These are phyloP conservation scores for Philopotamus ludificatus DNA, from an alignment of 1,140 invertebrate species.

Conservation along the genomic window DNA sequence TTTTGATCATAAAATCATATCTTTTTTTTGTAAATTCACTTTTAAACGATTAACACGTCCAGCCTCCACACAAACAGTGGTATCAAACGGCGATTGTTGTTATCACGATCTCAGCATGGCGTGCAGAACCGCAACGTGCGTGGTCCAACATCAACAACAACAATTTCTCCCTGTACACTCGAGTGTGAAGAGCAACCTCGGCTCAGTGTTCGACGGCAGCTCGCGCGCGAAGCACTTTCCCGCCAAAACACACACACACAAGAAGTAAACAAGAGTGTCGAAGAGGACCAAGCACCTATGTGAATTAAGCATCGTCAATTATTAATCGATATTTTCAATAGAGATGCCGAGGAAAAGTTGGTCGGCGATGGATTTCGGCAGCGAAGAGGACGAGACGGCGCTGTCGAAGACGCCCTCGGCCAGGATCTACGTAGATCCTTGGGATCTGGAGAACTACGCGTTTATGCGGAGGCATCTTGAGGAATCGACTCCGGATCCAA, in stretches of 20 bases:
- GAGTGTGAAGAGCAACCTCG: conserved; percentile 1
- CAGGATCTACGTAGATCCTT: conserved; percentile 67
- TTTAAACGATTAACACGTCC: too few species aligned
- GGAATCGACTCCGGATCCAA: conserved; percentile 52
- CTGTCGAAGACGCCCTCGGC: conserved; percentile 45
- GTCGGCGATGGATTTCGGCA: conserved; percentile 58
- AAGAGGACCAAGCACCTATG: too few species aligned
- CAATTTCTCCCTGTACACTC: background rate
- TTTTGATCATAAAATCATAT: too few species aligned
- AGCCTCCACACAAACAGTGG: too few species aligned
- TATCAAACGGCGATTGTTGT: too few species aligned
- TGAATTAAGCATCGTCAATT: too few species aligned
- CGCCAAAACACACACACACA: background rate
- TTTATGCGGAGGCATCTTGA: conserved; percentile 61
- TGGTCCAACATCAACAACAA: too few species aligned
- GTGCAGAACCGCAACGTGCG: too few species aligned
- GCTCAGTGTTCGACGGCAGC: conserved; percentile 3
- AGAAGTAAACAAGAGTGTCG: too few species aligned
- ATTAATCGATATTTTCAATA: background rate
- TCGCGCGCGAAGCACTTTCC: background rate
- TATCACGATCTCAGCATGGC: too few species aligned
- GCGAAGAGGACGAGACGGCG: conserved; percentile 53
- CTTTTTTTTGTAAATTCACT: too few species aligned
- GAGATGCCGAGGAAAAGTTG: conserved; percentile 44
- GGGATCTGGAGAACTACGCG: conserved; percentile 71